A percentile compares a stretch with the other conserved stretches of the same genome.
Conservation (phyloP, 2,888 invertebrate species). For the Scaptomyza cyrtandrae region DNA sequence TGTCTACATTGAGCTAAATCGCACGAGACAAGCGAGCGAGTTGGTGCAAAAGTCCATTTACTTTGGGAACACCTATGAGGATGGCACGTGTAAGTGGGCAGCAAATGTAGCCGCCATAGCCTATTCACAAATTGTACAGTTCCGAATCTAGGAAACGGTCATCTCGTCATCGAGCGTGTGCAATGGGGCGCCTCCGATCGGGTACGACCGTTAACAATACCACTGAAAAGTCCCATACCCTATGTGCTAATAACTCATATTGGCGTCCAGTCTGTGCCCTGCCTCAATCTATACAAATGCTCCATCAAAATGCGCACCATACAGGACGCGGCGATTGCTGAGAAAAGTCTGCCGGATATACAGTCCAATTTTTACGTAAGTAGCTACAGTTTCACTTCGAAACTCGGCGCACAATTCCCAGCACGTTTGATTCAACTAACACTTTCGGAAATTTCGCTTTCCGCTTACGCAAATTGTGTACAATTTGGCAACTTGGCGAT, state of each 20-base stretch:
- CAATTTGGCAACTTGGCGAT: slow-evolving; percentile 17
- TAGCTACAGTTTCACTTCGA: slow-evolving; percentile 9
- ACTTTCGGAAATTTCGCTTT: slow-evolving; percentile 42
- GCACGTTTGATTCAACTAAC: slow-evolving; percentile 47
- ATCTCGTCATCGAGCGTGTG: slow-evolving; percentile 82
- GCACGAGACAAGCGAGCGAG: slow-evolving; percentile 38
- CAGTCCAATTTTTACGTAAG: slow-evolving; percentile 84
- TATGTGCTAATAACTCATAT: slow-evolving; percentile 86
- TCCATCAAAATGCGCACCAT: slow-evolving; percentile 84
- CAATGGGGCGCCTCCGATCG: slow-evolving; percentile 84
- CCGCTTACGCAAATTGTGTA: slow-evolving; percentile 53
- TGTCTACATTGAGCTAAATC: slow-evolving; percentile 77
- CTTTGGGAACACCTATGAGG: slow-evolving; percentile 83
- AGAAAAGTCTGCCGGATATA: slow-evolving; percentile 85
- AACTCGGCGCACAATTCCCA: slow-evolving; percentile 18
- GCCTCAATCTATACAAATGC: slow-evolving; percentile 84
- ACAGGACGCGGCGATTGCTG: slow-evolving; percentile 85
- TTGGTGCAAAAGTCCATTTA: slow-evolving; percentile 63
- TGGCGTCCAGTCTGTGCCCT: slow-evolving; percentile 84
- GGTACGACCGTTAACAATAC: slow-evolving; percentile 57
- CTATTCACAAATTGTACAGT: slow-evolving; percentile 78
- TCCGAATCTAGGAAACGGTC: slow-evolving; percentile 84
- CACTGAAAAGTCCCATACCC: slow-evolving; percentile 83
- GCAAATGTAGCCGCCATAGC: slow-evolving; percentile 40
- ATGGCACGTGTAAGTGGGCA: slow-evolving; percentile 82